Percentiles rank a stretch among this genome's conserved stretches.
Evolutionary conservation across 2,797 vertebrate species (phyloP).

Genomic region (Cirrhinus mrigala): DNA sequence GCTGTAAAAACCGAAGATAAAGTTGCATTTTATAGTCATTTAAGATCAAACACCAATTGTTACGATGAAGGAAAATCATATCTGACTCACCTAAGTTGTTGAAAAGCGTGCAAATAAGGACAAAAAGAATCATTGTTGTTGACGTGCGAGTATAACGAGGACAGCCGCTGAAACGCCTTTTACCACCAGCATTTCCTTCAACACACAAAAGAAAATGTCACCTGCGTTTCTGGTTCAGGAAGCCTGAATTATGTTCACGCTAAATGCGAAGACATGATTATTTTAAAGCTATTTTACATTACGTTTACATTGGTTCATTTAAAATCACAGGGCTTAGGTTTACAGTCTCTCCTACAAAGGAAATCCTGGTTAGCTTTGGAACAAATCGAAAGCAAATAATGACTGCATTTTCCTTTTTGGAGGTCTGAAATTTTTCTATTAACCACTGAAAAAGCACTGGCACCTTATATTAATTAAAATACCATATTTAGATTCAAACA

Average conservation of each 20-base stretch:
- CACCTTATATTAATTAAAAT: background rate
- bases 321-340: no score
- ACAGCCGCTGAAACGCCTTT: background rate
- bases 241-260: no score
- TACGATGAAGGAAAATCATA: background rate
- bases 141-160: background rate
- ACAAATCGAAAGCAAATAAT: background rate
- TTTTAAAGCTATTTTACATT: no score
- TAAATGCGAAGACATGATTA: no score
- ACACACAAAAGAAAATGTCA: background rate
- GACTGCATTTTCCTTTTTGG: background rate
- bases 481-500: background rate
- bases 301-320: no score
- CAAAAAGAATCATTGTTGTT: constrained; percentile 6
- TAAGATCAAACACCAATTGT: background rate
- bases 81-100: background rate
- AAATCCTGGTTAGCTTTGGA: background rate
- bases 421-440: background rate
- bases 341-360: no score
- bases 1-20: background rate
- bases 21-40: background rate
- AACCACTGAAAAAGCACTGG: background rate
- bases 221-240: no score
- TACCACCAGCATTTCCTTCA: background rate
- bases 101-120: background rate